Base-by-base conservation (phyloP, 1,140 invertebrate species). In the Bombus turneri region DNA sequence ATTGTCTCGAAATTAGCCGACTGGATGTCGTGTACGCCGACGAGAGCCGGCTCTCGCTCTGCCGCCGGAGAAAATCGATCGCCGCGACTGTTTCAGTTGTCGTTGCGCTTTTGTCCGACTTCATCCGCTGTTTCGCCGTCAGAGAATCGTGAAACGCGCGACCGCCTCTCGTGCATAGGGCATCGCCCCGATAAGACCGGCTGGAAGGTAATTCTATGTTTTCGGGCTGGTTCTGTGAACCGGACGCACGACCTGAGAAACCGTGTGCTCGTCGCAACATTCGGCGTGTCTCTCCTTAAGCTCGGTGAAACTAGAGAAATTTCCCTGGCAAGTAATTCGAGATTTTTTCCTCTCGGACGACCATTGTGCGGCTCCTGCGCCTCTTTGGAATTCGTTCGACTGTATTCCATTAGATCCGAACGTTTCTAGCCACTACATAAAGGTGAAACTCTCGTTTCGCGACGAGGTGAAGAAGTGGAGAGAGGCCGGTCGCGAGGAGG, bases 1-100 rank as follows among this genome's bases (percentile, higher is more conserved):
- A 90, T 90, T 90, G 88, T 90, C 80, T 88, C 88, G 86, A 88
- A 90, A 90, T 90, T 90, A 90, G 88, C 89, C 62, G 83, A 57
- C 80, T 68, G 87, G 75, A 80, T 79, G 84, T 86, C 85, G 59
- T 64, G 87, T 81, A 79, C 77, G 76, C 64, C 76, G 72, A 41
- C 62, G 57, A 84, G 68, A 62, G 28, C 69, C 79, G 59, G 43
- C 28, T 15, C 77, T n/a, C 18, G 18, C 47, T 53, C 47, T 34
- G 28, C 28, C 13, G 28, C 41, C 31, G 66, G 18, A 10, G 57
- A 85, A 34, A 80, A 88, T 88, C 75, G 83, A 85, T 88, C 86
- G 73, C 59, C 62, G 37, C 66, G 43, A 73, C 79, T 53, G 43
- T 83, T 64, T 57, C 77, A 41, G 73, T 86, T 66, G 74, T 76